Percentiles rank a stretch among this genome's conserved stretches.
Conservation (phyloP, 92 coral and sea anemone species). For the Porites evermanni region DNA sequence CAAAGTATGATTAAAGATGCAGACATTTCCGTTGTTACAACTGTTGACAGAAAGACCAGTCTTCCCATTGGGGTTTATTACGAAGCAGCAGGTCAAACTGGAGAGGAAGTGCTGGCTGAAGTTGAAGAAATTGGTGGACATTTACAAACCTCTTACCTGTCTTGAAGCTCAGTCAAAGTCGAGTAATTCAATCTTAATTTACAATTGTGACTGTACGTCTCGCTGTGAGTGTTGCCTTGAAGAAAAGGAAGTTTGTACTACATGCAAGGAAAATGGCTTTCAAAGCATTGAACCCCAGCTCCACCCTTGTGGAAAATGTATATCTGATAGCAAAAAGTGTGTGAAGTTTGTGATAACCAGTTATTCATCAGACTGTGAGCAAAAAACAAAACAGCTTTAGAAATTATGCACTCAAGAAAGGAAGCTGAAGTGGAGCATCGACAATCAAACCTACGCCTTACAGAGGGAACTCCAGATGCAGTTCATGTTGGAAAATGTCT, state of each 20-base stretch:
- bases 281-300: conserved; percentile 56
- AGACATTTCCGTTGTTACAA: neutral
- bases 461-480: conserved; percentile 66
- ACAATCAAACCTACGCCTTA: conserved; percentile 52
- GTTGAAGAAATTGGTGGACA: conserved; percentile 52
- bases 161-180: conserved; percentile 60
- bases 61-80: conserved; percentile 47
- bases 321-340: conserved; percentile 44
- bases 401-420: conserved; percentile 45
- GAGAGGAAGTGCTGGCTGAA: conserved; percentile 53
- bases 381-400: conserved; percentile 57
- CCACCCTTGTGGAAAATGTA: conserved; percentile 46
- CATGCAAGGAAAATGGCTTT: conserved; percentile 47
- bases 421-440: conserved; percentile 31
- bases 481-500: conserved; percentile 62
- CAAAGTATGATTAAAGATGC: conserved; percentile 27
- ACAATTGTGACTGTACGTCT: conserved; percentile 44
- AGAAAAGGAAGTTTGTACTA: conserved; percentile 48
- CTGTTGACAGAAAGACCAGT: conserved; percentile 52
- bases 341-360: conserved; percentile 48
- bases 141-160: conserved; percentile 52
- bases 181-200: conserved; percentile 35
- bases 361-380: conserved; percentile 55
- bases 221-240: conserved; percentile 56
- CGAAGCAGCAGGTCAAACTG: conserved; percentile 53